Conservation (phyloP, 2,797 vertebrate species). For the Rhynchonycteris naso region DNA sequence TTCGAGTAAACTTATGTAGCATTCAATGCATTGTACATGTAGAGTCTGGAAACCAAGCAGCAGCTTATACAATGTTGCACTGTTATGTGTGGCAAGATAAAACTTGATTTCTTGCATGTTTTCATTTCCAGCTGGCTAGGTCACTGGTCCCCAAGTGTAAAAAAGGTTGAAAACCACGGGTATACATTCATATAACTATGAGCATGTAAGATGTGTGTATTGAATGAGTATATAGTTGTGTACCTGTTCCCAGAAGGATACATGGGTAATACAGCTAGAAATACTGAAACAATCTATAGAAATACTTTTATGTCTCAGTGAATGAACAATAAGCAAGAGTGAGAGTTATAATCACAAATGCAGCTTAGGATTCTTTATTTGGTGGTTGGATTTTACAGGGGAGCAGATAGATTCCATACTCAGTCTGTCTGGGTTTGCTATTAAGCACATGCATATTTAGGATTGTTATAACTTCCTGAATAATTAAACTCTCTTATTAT, state of each 20-base stretch:
- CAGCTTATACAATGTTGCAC: too few species aligned
- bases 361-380: not conserved
- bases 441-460: not conserved
- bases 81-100: too few species aligned
- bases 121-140: too few species aligned
- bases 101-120: too few species aligned
- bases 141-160: too few species aligned
- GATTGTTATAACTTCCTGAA: not conserved
- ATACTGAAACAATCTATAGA: not conserved
- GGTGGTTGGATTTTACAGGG: not conserved
- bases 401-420: not conserved
- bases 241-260: conserved; percentile 23
- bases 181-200: not conserved
- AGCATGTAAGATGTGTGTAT: not conserved
- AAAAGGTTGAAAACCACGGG: too few species aligned
- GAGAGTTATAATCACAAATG: not conserved
- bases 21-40: too few species aligned
- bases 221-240: not conserved
- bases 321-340: not conserved
- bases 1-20: too few species aligned
- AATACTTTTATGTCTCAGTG: not conserved
- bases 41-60: too few species aligned
- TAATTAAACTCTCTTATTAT: not conserved
- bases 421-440: not conserved
- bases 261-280: not conserved